Conservation (phyloP, 2,797 vertebrate genomes). For the Rhincodon typus region DNA sequence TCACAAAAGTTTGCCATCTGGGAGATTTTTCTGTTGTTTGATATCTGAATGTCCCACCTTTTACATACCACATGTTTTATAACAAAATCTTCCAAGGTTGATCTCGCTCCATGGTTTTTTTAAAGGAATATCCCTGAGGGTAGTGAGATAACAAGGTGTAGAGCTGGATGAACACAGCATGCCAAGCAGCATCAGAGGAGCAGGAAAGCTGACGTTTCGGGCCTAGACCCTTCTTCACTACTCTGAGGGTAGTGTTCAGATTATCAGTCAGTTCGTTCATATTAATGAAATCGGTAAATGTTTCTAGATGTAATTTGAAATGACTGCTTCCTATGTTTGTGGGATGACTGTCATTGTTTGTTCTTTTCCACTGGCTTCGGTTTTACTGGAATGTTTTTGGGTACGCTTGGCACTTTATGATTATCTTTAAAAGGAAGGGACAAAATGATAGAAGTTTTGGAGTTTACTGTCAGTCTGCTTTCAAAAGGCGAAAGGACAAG, state of each 20-base stretch:
- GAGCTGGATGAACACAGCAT: no score
- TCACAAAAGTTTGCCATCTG: background rate
- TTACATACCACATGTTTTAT: background rate
- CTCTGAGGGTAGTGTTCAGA: background rate
- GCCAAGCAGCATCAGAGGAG: no score
- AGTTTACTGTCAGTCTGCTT: background rate
- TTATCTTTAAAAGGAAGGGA: background rate
- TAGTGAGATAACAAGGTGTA: no score
- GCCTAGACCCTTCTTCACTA: no score
- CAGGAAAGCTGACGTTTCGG: no score
- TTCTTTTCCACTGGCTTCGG: background rate
- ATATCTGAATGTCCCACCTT: background rate
- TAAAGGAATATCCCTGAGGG: background rate
- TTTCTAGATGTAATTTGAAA: background rate
- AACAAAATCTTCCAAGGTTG: background rate
- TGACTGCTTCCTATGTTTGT: background rate
- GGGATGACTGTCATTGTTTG: background rate
- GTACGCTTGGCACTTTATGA: background rate
- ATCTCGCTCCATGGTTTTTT: background rate
- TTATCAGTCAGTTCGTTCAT: background rate
- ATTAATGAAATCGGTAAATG: background rate
- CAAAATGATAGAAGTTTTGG: background rate
- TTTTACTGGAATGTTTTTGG: background rate
- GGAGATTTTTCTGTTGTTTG: background rate
- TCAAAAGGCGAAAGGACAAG: background rate